Base-by-base conservation (phyloP, 2,888 invertebrate species). In the Tenthredo livida region DNA sequence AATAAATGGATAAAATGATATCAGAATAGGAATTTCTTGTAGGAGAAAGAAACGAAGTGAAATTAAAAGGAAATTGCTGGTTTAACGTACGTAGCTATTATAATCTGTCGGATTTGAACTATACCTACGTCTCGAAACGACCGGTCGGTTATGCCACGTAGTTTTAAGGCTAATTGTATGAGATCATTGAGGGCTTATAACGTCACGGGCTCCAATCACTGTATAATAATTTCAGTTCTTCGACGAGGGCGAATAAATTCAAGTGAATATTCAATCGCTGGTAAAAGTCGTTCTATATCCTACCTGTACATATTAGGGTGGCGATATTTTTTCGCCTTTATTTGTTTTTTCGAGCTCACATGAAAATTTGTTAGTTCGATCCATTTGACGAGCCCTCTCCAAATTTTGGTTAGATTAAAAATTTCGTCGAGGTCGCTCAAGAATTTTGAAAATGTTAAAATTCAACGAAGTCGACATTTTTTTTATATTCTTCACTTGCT, bases 61-160 rank as follows among this genome's bases (percentile, higher is more conserved):
- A 77, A 77, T 73, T 43, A 43, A 73, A 73, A 43, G 40, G 6
- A 43, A 73, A 73, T 43, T 73, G 25, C 37, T 73, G 72, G 43
- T n/a, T 73, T 9, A 43, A 73, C n/a, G 37, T 37, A 21, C 72
- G 43, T 73, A 25, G 43, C 72, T 43, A 43, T 73, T 43, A 40
- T 43, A 43, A 73, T 54, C 6, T 15, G 43, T 40, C 43, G 43
- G 37, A 73, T 73, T 43, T 43, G 12, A 73, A 73, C 21, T 47
- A 43, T 72, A n/a, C 15, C 9, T 2, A n/a, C 15, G n/a, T 2
- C 21, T 43, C 25, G 10, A 73, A 43, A 70, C 15, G 12, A 7
- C 25, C 10, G 54, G n/a, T 54, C n/a, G n/a, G n/a, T 54, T n/a
- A 17, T 17, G 7, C n/a, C n/a, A 7, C 10, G 25, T 40, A 40